Percentiles rank a stretch among this genome's conserved stretches.
These are phyloP conservation scores for Picathartes gymnocephalus DNA, from an alignment of 2,113 vertebrate genomes.

Conservation along the genomic window DNA sequence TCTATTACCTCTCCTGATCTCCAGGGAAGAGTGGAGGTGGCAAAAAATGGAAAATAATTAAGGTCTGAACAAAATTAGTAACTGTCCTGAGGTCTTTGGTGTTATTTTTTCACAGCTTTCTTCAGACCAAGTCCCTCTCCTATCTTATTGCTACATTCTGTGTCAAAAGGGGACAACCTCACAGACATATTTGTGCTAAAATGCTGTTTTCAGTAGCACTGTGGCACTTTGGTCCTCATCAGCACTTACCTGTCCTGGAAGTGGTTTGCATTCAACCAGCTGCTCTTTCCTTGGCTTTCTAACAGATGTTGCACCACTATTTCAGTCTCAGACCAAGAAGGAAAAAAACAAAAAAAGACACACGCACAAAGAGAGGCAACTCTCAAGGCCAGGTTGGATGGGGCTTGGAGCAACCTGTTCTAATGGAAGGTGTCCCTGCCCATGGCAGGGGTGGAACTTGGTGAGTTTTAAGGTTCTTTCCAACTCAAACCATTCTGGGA, in stretches of 20 bases:
- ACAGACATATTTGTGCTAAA: background rate
- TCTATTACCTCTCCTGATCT: background rate
- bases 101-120: background rate
- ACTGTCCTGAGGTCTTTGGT: background rate
- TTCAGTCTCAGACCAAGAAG: background rate
- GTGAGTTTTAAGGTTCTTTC: background rate
- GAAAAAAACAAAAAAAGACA: background rate
- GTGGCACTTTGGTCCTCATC: background rate
- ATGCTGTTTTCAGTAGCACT: background rate
- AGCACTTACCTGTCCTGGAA: background rate
- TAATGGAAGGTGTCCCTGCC: background rate
- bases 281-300: background rate
- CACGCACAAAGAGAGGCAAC: background rate
- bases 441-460: background rate
- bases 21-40: background rate
- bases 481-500: background rate
- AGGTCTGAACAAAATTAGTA: background rate
- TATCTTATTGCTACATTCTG: background rate
- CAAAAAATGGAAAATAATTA: background rate
- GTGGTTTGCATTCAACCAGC: background rate
- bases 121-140: background rate
- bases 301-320: background rate
- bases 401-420: background rate
- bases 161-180: background rate
- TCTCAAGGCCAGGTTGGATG: background rate